Evolutionary conservation across 2,888 invertebrate genomes (phyloP), one percentile per base, ranked within the genome.

Genomic region (Leptura quadrifasciata): DNA sequence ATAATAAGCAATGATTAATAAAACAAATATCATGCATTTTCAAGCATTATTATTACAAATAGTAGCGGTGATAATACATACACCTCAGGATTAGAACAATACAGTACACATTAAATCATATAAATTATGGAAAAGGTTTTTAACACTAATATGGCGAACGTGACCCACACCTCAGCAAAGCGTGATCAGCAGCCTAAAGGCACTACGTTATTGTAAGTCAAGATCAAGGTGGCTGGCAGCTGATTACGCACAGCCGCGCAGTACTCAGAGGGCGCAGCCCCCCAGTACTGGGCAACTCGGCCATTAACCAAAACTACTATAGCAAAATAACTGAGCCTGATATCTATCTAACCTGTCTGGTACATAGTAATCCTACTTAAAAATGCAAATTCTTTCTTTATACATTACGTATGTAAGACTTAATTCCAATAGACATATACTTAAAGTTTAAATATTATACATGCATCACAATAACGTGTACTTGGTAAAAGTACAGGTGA

Each of bases 21-120:
- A 94, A 94, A 94, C 94, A 94, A 94, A 94, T 94, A 94, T 93
- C 94, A 94, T 94, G 94, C 94, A 94, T 93, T 92, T 93, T 92
- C 92, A 94, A 94, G 94, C 94, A 94, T 94, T 94, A 94, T 94
- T 94, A 94, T 94, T 94, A 94, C 92, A 92, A 92, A 92, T 92
- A 92, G 94, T 94, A 94, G 94, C 93, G 89, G 89, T 89, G 89
- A 89, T 88, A 88, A 90, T 90, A 90, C 90, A 91, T 90, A 91
- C 90, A 91, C 90, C 89, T 89, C 89, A 89, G 89, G 89, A 90
- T 90, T 90, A 90, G 90, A 90, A 89, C 89, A 89, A 87, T 90
- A 90, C 90, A 90, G 87, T 90, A 90, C 89, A 90, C 89, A 88
- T 85, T 88, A 88, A 88, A 86, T 87, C 86, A 87, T 86, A 87